Percentiles rank a stretch among this genome's conserved stretches.
Evolutionary conservation across 2,797 vertebrate genomes (phyloP).

Genomic region (Aythya fuligula): DNA sequence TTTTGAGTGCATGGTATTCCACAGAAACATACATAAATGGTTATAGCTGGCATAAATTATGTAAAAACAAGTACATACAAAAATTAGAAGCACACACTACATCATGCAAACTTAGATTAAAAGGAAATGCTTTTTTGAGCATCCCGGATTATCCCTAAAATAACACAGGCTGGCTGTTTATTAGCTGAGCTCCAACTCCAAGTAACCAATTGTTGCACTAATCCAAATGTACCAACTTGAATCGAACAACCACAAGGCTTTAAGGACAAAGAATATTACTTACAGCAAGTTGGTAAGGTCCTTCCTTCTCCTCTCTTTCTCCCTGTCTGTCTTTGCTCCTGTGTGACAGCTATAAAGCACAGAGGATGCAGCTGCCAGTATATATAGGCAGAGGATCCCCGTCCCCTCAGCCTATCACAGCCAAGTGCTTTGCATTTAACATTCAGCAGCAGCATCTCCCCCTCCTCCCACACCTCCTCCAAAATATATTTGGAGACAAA

Average conservation of each 20-base stretch:
- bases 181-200: neutral
- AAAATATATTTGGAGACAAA: neutral
- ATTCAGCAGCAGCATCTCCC: slow-evolving; percentile 57
- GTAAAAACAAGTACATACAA: neutral
- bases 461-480: slow-evolving; percentile 23
- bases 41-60: neutral
- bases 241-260: neutral
- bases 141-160: neutral
- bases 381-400: slow-evolving; percentile 73
- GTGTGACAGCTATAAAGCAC: slow-evolving; percentile 68
- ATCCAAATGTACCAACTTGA: neutral
- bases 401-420: slow-evolving; percentile 80
- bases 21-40: neutral
- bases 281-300: slow-evolving; percentile 59
- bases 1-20: neutral
- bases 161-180: neutral
- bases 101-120: neutral
- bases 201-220: neutral
- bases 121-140: neutral
- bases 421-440: slow-evolving; percentile 54
- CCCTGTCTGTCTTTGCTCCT: slow-evolving; percentile 47
- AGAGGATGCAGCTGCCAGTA: slow-evolving; percentile 70
- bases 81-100: neutral
- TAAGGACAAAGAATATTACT: slow-evolving; percentile 70
- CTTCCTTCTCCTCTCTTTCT: neutral